Conservation (phyloP, 2,888 invertebrate species). For the Dasysyrphus albostriatus region DNA sequence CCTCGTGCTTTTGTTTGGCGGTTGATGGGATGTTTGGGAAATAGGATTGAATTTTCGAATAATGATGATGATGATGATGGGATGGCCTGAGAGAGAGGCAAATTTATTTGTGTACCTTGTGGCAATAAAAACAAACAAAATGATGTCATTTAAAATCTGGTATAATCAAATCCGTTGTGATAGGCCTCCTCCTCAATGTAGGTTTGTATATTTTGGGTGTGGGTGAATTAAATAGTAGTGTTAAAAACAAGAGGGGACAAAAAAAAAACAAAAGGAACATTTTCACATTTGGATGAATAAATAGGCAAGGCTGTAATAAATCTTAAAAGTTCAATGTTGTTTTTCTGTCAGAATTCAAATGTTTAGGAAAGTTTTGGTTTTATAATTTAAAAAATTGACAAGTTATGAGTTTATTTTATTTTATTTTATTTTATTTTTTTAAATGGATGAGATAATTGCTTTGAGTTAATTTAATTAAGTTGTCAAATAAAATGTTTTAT, state of each 20-base stretch:
- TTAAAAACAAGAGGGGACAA: not conserved
- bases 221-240: not conserved
- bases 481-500: not conserved
- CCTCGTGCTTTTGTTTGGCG: conserved; percentile 23
- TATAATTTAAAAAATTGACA: conserved; percentile 6
- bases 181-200: not conserved
- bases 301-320: conserved; percentile 37
- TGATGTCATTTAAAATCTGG: conserved; percentile 46
- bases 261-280: not conserved
- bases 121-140: conserved; percentile 52
- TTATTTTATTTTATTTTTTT: not conserved
- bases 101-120: conserved; percentile 47
- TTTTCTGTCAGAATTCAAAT: not conserved
- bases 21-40: conserved; percentile 1
- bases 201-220: not conserved
- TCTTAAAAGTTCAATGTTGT: conserved; percentile 38
- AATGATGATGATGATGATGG: not conserved
- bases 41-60: conserved; percentile 27
- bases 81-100: conserved; percentile 24
- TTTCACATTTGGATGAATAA: not conserved
- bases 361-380: not conserved
- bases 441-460: not conserved
- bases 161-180: conserved; percentile 21
- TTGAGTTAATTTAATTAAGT: not conserved
- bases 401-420: conserved; percentile 1